Base-by-base conservation (phyloP, 1,140 invertebrate genomes). In the Hycleus phaleratus region DNA sequence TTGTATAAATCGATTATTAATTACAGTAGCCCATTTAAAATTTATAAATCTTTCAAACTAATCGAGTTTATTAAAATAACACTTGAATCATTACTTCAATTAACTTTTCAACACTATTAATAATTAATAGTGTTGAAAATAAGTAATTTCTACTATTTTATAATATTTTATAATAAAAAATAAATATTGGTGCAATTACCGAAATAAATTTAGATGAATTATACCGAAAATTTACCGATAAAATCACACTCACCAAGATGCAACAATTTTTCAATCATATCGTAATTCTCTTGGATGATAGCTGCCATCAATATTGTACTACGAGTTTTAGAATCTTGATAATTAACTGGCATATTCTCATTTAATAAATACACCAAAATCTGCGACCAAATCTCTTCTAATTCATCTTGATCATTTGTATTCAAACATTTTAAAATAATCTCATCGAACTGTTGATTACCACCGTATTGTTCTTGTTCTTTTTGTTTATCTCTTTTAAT, bases 251-350 rank as follows among this genome's bases (percentile, higher is more conserved):
- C 47, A 65, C 71, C 87, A 26, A 87, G 70, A 63, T 77, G 79
- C 3, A 89, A 68, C 4, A 90, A 71, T 60, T 84, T 80, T 63
- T 86, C 84, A 2, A 84, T 79, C 8, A 80, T 75, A 38, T 81
- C 77, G 10, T 81, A 57, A 57, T 80, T 79, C 2, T 86, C 86
- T 57, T 83, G 74, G 4, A 79, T 82, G 18, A 83, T 79, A 4
- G 85, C 84, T 1, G 85, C 80, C 84, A 90, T 90, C 39, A 91
- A 72, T 2, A 85, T 74, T 9, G 85, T 87, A 2, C 82, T 77
- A 40, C 79, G 80, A 1, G 83, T 88, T 44, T 80, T 78, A 9
- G 80, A 81, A 70, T 90, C 86, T 66, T 82, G 80, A 68, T 83
- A 82, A 71, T 85, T 81, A 3, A 82, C 78, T 10, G 79, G 78